These are phyloP conservation scores for Teleiodes luculella DNA, from an alignment of 2,888 invertebrate genomes.

Conservation along the genomic window DNA sequence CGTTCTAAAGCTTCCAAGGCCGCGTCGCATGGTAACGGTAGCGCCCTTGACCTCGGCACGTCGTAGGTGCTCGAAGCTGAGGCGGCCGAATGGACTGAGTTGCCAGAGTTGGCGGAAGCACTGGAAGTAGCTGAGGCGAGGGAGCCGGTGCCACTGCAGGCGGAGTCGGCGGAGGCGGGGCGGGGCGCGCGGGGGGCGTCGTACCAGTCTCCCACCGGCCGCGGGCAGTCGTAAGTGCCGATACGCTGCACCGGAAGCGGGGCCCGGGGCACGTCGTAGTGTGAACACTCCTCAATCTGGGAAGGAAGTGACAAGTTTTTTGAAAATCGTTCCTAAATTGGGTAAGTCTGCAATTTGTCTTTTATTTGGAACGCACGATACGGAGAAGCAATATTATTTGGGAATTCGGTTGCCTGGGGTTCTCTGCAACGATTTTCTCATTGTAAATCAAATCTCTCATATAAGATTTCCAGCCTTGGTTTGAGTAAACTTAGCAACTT, in stretches of 20 bases:
- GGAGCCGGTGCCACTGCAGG: conserved; percentile 75
- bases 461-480: no score
- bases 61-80: conserved; percentile 73
- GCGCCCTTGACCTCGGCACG: conserved; percentile 65
- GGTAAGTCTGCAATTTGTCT: no score
- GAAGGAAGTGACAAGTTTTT: background rate
- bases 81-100: conserved; percentile 63
- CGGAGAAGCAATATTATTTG: no score
- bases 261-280: conserved; percentile 72
- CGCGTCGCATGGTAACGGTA: conserved; percentile 72
- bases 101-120: conserved; percentile 71
- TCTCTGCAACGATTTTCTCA: no score
- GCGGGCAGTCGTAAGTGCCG: conserved; percentile 80
- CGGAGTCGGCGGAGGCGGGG: conserved; percentile 78
- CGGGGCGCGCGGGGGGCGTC: conserved; percentile 71
- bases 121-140: conserved; percentile 71
- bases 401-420: no score
- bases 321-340: background rate
- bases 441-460: no score
- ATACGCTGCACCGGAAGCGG: conserved; percentile 82
- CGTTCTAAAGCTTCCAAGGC: conserved; percentile 70
- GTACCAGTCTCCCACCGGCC: conserved; percentile 66
- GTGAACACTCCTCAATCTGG: conserved; percentile 72
- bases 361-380: no score
- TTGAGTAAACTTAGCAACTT: no score